phyloP scores from a whole-genome alignment of 2,888 invertebrate species.

The Laspeyria flexula region DNA sequence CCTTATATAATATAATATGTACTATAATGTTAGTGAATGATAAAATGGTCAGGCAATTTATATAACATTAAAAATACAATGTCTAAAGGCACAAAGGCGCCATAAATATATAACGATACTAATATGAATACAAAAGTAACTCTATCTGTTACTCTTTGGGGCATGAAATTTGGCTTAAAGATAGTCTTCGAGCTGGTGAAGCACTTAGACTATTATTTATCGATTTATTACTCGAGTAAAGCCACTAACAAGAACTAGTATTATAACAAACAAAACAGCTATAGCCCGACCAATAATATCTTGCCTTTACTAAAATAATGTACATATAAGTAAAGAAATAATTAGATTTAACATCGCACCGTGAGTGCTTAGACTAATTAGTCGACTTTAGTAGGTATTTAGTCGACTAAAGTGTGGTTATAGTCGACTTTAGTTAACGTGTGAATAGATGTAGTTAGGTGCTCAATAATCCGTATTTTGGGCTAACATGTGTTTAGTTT shows the following conservation, averaged over 20 bases:
- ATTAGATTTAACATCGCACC: slow-evolving; percentile 2
- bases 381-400: not conserved
- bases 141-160: too few relatives aligned
- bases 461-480: slow-evolving; percentile 22
- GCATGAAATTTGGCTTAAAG: too few relatives aligned
- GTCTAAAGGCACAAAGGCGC: slow-evolving; percentile 1
- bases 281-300: slow-evolving; percentile 72
- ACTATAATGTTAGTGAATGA: not conserved
- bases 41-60: slow-evolving; percentile 4
- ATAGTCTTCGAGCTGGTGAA: too few relatives aligned
- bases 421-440: slow-evolving; percentile 13
- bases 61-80: not conserved
- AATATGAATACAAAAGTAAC: too few relatives aligned
- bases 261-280: too few relatives aligned
- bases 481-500: slow-evolving; percentile 1
- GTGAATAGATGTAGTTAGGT: slow-evolving; percentile 29
- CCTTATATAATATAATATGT: too few relatives aligned
- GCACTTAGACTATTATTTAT: too few relatives aligned
- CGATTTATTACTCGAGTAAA: too few relatives aligned
- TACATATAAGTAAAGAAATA: slow-evolving; percentile 27
- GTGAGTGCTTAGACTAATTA: slow-evolving; percentile 6
- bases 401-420: slow-evolving; percentile 1
- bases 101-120: not conserved
- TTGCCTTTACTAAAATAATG: slow-evolving; percentile 67
- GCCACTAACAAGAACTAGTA: too few relatives aligned